phyloP scores from a whole-genome alignment of 37 sponge, comb jelly and placozoan species.

The Tethya wilhelma region DNA sequence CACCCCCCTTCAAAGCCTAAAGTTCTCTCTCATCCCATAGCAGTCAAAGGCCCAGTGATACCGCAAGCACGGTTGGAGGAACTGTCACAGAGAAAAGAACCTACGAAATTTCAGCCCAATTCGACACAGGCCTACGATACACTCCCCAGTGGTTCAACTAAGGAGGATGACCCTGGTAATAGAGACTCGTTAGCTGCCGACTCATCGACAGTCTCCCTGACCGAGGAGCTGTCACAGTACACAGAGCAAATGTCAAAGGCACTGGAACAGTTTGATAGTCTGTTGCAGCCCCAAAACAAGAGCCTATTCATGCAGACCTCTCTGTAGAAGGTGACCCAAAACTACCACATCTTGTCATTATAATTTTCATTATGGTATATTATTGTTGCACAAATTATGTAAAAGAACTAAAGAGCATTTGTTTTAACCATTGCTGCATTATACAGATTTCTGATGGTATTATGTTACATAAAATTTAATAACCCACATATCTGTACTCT shows the following conservation, averaged over 20 bases:
- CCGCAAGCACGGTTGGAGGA: background rate
- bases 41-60: background rate
- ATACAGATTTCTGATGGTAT: too few species aligned
- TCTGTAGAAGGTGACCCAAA: too few species aligned
- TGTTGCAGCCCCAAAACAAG: background rate
- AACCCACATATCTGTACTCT: too few species aligned
- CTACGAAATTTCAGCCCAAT: background rate
- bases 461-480: too few species aligned
- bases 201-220: background rate
- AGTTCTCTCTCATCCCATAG: too few species aligned
- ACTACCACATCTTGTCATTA: background rate
- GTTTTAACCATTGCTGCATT: too few species aligned
- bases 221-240: background rate
- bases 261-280: constrained; percentile 36
- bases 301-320: constrained; percentile 3
- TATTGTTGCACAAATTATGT: too few species aligned
- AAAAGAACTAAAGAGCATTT: too few species aligned
- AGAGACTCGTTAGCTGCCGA: background rate
- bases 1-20: too few species aligned
- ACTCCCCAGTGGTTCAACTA: background rate
- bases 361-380: constrained; percentile 10
- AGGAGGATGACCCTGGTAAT: background rate
- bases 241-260: constrained; percentile 32
- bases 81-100: background rate
- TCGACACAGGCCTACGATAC: background rate